A percentile compares a stretch with the other conserved stretches of the same genome.
Conservation (phyloP, 2,888 invertebrate genomes). For the Carterocephalus palaemon region DNA sequence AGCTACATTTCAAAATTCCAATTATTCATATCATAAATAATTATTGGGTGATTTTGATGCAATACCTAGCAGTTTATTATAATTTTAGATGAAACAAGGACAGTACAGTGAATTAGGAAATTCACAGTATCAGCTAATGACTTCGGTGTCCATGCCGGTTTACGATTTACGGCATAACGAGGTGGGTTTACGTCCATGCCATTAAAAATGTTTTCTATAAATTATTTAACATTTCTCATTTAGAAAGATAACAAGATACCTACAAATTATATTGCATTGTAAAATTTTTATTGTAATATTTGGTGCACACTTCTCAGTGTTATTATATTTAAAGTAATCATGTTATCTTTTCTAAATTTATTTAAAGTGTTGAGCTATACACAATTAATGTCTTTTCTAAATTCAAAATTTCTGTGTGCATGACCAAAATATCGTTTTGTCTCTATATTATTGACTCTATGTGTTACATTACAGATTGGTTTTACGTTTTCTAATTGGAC, state of each 20-base stretch:
- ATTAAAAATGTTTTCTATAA: slow-evolving; percentile 19
- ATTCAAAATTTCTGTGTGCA: slow-evolving; percentile 58
- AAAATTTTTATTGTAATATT: no score
- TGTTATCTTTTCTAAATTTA: slow-evolving; percentile 3
- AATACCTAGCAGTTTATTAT: neutral
- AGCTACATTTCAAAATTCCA: neutral
- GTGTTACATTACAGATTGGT: slow-evolving; percentile 58
- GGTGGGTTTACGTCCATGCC: slow-evolving; percentile 75
- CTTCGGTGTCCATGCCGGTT: slow-evolving; percentile 95
- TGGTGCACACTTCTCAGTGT: no score
- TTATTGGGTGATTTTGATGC: no score
- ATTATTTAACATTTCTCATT: slow-evolving; percentile 16
- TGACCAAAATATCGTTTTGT: slow-evolving; percentile 50
- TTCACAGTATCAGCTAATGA: slow-evolving; percentile 89
- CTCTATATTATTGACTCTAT: slow-evolving; percentile 43
- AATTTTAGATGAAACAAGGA: slow-evolving; percentile 78
- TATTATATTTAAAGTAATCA: slow-evolving; percentile 10
- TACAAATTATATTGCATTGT: no score
- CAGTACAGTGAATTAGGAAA: slow-evolving; percentile 80
- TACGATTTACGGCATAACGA: slow-evolving; percentile 92
- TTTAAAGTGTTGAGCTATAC: no score
- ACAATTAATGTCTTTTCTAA: slow-evolving; percentile 9
- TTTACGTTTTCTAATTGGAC: slow-evolving; percentile 65
- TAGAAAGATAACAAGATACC: slow-evolving; percentile 16
- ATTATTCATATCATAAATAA: no score